phyloP scores from a whole-genome alignment of 2,888 invertebrate species.

The Amitus sp. region DNA sequence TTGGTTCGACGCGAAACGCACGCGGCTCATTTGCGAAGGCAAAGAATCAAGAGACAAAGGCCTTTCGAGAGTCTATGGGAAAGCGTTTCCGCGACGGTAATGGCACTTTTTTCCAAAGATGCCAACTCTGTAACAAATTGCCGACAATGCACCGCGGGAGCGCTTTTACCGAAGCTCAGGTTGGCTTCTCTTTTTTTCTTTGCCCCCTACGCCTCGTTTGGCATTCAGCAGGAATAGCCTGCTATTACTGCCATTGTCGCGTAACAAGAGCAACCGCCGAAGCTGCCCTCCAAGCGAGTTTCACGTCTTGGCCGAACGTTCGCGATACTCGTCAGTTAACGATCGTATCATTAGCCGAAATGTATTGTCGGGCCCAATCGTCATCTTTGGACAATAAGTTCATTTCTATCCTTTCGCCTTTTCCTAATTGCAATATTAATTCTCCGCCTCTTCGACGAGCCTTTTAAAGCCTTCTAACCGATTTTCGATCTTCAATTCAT shows the following conservation, averaged over 20 bases:
- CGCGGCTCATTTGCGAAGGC: background rate
- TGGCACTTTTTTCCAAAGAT: slow-evolving; percentile 16
- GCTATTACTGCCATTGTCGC: slow-evolving; percentile 55
- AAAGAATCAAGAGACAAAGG: background rate
- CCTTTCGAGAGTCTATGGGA: background rate
- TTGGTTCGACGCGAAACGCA: background rate
- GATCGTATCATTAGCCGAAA: slow-evolving; percentile 53
- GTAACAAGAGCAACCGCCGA: slow-evolving; percentile 43
- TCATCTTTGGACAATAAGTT: slow-evolving; percentile 29
- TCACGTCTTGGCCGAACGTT: slow-evolving; percentile 28
- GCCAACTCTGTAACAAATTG: slow-evolving; percentile 20
- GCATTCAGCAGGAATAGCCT: slow-evolving; percentile 50
- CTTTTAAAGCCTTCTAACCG: no score
- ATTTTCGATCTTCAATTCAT: no score
- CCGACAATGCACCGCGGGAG: slow-evolving; percentile 53
- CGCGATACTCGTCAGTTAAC: slow-evolving; percentile 44
- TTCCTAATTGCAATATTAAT: slow-evolving; percentile 39
- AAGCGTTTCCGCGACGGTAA: slow-evolving; percentile 2
- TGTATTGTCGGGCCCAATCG: slow-evolving; percentile 18
- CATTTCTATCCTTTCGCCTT: slow-evolving; percentile 33
- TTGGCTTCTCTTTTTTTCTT: slow-evolving; percentile 17
- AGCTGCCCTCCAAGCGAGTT: slow-evolving; percentile 31
- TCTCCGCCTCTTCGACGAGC: slow-evolving; percentile 7
- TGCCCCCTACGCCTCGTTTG: slow-evolving; percentile 40
- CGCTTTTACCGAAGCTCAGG: slow-evolving; percentile 48